These are phyloP conservation scores for Gavialis gangeticus DNA, from an alignment of 2,113 vertebrate genomes.

Conservation along the genomic window DNA sequence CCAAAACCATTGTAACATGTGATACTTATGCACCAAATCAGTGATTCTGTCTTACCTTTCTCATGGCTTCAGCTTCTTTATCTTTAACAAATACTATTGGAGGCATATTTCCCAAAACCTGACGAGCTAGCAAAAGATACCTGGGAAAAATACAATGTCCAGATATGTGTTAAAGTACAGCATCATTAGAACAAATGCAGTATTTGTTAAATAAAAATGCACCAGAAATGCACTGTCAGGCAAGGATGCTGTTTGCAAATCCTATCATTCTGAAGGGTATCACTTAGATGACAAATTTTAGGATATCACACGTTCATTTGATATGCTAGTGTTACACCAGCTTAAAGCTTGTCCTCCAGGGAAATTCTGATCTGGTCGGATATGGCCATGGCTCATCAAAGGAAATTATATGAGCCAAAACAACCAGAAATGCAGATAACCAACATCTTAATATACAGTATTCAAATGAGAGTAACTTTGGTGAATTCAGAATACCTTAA, in stretches of 20 bases:
- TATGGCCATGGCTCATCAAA: not conserved
- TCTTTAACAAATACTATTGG: conserved; percentile 85
- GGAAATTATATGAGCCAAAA: not conserved
- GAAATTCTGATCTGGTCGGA: not conserved
- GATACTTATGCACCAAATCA: not conserved
- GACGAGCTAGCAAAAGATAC: conserved; percentile 83
- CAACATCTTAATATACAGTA: not conserved
- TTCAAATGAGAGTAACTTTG: not conserved
- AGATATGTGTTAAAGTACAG: not conserved
- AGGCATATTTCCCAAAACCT: conserved; percentile 82
- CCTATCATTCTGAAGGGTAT: not conserved
- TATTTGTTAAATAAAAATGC: not conserved
- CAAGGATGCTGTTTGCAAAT: not conserved
- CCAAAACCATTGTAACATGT: not conserved
- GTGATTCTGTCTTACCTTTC: conserved; percentile 77
- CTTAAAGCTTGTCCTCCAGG: not conserved
- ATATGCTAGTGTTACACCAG: not conserved
- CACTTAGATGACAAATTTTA: not conserved
- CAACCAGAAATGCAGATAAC: not conserved
- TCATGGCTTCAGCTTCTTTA: conserved; percentile 75
- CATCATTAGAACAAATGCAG: not conserved
- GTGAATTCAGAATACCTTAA: not conserved
- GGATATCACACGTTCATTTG: not conserved
- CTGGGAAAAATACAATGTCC: conserved; percentile 69
- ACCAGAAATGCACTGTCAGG: not conserved